Conservation (phyloP, 1,140 invertebrate genomes). For the Meteorus sp. region DNA sequence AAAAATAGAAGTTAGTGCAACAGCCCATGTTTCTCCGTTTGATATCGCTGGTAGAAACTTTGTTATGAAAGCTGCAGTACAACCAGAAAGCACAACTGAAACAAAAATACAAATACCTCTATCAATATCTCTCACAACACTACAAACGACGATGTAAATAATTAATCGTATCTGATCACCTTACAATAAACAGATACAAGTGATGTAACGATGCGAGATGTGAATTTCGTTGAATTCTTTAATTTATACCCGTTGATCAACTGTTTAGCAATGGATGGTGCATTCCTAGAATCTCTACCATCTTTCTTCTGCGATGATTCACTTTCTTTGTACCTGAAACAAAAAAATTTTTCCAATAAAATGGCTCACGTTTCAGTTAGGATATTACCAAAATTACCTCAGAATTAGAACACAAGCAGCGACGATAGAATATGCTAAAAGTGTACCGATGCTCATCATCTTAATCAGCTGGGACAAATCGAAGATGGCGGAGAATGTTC, state of each 20-base stretch:
- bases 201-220: conserved; percentile 56
- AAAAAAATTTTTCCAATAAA: too few species aligned
- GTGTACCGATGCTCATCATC: conserved; percentile 87
- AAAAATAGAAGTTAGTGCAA: conserved; percentile 46
- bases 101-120: too few species aligned
- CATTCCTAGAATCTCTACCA: conserved; percentile 39
- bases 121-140: conserved; percentile 2
- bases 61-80: too few species aligned
- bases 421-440: conserved; percentile 82
- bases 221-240: conserved; percentile 56
- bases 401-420: conserved; percentile 79
- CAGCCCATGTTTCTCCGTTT: conserved; percentile 45
- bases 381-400: too few species aligned
- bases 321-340: conserved; percentile 55
- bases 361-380: too few species aligned
- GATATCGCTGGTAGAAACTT: conserved; percentile 51
- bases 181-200: conserved; percentile 63
- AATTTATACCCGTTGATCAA: conserved; percentile 55
- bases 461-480: conserved; percentile 74
- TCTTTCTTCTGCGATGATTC: conserved; percentile 45
- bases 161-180: conserved; percentile 21
- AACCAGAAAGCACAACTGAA: too few species aligned
- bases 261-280: conserved; percentile 47
- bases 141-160: background rate
- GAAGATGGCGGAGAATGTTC: conserved; percentile 74